Conservation (phyloP, 1,140 invertebrate species). For the Chrysomallon squamiferum region DNA sequence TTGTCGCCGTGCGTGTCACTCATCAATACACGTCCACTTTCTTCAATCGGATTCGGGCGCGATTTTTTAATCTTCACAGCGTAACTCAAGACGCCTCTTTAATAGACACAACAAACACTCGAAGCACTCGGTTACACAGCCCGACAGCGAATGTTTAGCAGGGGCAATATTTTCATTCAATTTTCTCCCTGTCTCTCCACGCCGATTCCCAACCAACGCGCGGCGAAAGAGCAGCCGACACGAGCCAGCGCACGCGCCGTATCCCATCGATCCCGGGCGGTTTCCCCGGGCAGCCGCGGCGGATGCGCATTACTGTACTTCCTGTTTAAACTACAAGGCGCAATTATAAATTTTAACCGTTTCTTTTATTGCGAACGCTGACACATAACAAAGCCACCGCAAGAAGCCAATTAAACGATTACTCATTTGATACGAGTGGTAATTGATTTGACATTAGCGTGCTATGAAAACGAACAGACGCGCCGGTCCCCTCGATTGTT, state of each 20-base stretch:
- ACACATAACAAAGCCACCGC: constrained; percentile 5
- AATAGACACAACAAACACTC: constrained; percentile 8
- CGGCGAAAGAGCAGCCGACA: background rate
- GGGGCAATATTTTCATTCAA: constrained; percentile 7
- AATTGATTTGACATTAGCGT: constrained; percentile 8
- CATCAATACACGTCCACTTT: too few species aligned
- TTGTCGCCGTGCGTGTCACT: too few species aligned
- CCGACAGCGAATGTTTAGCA: constrained; percentile 1
- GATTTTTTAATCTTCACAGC: constrained; percentile 2
- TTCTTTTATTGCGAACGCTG: constrained; percentile 4
- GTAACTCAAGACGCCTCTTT: constrained; percentile 5
- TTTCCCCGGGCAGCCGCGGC: background rate
- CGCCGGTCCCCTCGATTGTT: too few species aligned
- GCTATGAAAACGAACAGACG: background rate
- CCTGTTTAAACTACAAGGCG: constrained; percentile 6
- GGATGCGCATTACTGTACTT: constrained; percentile 8
- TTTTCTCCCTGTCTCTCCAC: too few species aligned
- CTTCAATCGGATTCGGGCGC: too few species aligned
- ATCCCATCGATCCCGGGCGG: background rate
- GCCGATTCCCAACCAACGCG: too few species aligned
- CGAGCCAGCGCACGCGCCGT: background rate
- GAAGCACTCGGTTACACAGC: background rate
- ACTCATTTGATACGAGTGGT: constrained; percentile 5
- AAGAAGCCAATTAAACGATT: constrained; percentile 8
- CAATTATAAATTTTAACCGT: constrained; percentile 5